These are phyloP conservation scores for Falco columbarius DNA, from an alignment of 2,797 vertebrate species.

Conservation along the genomic window DNA sequence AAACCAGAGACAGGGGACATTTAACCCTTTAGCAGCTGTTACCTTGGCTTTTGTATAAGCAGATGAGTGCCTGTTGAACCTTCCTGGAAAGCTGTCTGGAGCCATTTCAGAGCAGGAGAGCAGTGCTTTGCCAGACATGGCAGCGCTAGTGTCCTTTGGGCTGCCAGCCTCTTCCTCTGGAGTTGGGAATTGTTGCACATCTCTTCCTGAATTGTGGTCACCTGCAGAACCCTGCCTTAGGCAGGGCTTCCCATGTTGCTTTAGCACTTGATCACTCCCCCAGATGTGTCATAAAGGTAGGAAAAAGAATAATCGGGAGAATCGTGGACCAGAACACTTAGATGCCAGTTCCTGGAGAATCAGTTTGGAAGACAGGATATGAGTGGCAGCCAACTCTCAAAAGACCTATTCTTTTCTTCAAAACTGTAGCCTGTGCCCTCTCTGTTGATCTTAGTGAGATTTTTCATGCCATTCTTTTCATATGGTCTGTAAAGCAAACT, in stretches of 20 bases:
- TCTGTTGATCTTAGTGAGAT: neutral
- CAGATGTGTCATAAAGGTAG: neutral
- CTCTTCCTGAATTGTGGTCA: neutral
- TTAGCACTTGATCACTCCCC: neutral
- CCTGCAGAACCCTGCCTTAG: neutral
- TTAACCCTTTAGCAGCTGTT: neutral
- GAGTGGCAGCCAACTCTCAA: neutral
- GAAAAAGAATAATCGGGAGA: neutral
- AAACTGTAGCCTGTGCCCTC: neutral
- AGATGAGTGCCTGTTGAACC: neutral
- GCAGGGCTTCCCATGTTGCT: neutral
- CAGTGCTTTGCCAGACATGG: neutral
- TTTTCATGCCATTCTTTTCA: neutral
- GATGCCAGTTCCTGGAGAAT: neutral
- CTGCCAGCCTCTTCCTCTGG: neutral
- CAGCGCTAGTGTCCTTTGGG: neutral
- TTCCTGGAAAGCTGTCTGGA: neutral
- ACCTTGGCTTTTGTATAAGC: neutral
- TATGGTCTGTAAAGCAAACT: neutral
- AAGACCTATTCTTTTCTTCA: neutral
- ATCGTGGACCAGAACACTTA: neutral
- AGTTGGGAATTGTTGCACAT: neutral
- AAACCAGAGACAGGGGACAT: neutral
- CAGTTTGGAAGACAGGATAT: neutral
- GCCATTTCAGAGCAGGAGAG: neutral